Base-by-base conservation (phyloP, 2,888 invertebrate species). In the Hyposoter didymator region DNA sequence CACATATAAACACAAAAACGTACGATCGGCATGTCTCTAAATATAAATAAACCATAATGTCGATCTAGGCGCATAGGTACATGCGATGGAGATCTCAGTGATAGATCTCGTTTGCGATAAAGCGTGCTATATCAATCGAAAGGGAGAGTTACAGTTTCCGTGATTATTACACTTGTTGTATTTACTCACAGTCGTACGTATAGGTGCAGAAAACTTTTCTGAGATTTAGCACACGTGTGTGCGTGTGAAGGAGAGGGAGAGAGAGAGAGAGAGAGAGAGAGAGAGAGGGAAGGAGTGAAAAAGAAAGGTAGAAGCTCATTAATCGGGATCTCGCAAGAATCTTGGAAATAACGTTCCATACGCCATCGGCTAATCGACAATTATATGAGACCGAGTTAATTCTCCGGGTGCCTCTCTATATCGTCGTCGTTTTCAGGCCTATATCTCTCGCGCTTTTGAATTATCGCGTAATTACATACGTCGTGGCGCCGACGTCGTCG, bases 391-490 rank as follows among this genome's bases (percentile, higher is more conserved):
- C 28, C 76, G 75, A 52, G 80, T 62, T 22, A 49, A 73, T 52
- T 91, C 92, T 90, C 90, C 69, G 52, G 75, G 66, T 62, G 72
- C 66, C 55, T 55, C 43, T 55, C 73, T 43, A 66, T 45, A n/a
- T 73, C 73, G 64, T n/a, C 70, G 66, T 66, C n/a, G 14, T 49
- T 72, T 74, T 82, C 81, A 70, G 78, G 32, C 78, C 39, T 84
- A 75, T 78, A 78, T 80, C 76, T 76, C 59, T 76, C 80, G 89
- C 89, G 89, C 88, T 88, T 91, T 91, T 91, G 91, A 91, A 91
- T 92, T 90, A 90, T 89, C 87, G 88, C 89, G 88, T 90, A 91
- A 92, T 92, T 91, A 90, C 89, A 83, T 73, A 90, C 87, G 89
- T 87, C 86, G 80, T 79, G 84, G 86, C 89, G 87, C 88, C 87